phyloP scores from a whole-genome alignment of 2,888 invertebrate species.

The Tetrapedia diversipes region DNA sequence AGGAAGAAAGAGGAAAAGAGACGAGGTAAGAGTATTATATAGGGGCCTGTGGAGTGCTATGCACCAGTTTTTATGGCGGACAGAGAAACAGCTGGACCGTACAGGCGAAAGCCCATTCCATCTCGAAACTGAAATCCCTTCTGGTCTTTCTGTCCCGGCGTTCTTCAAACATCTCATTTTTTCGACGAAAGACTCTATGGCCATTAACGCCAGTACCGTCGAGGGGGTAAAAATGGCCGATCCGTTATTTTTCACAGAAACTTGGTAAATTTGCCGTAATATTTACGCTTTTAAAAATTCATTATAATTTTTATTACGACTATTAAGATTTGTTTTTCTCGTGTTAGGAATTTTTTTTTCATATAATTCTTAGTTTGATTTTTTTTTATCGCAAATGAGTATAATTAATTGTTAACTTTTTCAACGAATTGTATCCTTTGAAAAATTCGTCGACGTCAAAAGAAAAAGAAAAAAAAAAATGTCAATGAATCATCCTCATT shows the following conservation, averaged over 20 bases:
- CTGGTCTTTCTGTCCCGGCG: background rate
- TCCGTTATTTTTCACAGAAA: too few relatives aligned
- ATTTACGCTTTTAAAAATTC: too few relatives aligned
- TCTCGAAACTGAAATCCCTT: slow-evolving; percentile 55
- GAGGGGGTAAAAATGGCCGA: too few relatives aligned
- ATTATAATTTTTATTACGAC: background rate
- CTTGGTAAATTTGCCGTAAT: too few relatives aligned
- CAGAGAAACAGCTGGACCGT: slow-evolving; percentile 63
- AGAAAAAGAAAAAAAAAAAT: too few relatives aligned
- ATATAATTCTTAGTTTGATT: too few relatives aligned
- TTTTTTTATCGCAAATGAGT: too few relatives aligned
- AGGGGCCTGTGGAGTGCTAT: slow-evolving; percentile 51
- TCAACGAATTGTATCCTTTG: background rate
- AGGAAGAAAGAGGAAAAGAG: slow-evolving; percentile 34
- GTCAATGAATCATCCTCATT: too few relatives aligned
- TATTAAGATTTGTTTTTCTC: too few relatives aligned
- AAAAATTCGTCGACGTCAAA: too few relatives aligned
- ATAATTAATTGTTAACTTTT: background rate
- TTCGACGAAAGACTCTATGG: background rate
- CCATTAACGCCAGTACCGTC: too few relatives aligned
- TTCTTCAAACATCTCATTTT: slow-evolving; percentile 1
- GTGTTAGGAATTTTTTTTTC: too few relatives aligned
- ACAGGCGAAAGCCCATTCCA: slow-evolving; percentile 57
- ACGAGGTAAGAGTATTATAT: slow-evolving; percentile 6
- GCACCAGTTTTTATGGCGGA: slow-evolving; percentile 69